These are phyloP conservation scores for Drosophila varians DNA, from an alignment of 1,140 invertebrate genomes.

Conservation along the genomic window DNA sequence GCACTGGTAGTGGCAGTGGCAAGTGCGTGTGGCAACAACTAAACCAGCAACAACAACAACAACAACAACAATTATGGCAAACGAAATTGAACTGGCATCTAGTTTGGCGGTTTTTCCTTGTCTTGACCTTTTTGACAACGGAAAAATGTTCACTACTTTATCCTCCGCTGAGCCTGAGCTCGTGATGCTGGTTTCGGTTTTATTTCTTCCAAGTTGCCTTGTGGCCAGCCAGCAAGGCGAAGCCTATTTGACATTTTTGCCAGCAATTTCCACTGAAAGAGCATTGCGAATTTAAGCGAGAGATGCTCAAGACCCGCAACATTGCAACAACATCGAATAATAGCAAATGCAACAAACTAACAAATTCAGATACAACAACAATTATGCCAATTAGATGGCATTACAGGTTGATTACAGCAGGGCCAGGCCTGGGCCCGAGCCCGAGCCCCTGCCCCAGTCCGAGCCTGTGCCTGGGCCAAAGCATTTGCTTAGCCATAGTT, in stretches of 20 bases:
- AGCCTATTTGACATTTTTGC: slow-evolving; percentile 80
- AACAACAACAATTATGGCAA: slow-evolving; percentile 6
- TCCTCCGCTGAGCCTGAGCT: slow-evolving; percentile 62
- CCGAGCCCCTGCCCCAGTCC: too few relatives aligned
- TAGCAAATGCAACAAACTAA: slow-evolving; percentile 18
- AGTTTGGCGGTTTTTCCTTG: slow-evolving; percentile 61
- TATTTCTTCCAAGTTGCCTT: slow-evolving; percentile 50
- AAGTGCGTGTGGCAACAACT: slow-evolving; percentile 50
- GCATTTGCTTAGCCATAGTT: slow-evolving; percentile 46
- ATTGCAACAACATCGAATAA: slow-evolving; percentile 37
- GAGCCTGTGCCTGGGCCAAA: slow-evolving; percentile 14
- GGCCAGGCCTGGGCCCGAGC: slow-evolving; percentile 24
- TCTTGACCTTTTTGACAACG: slow-evolving; percentile 76
- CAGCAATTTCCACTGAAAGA: slow-evolving; percentile 74
- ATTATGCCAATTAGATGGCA: slow-evolving; percentile 78
- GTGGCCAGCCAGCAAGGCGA: slow-evolving; percentile 51
- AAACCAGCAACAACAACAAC: too few relatives aligned
- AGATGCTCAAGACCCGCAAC: slow-evolving; percentile 42
- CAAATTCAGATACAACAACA: slow-evolving; percentile 47
- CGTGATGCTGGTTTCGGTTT: slow-evolving; percentile 71
- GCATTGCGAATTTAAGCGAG: slow-evolving; percentile 55
- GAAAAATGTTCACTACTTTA: slow-evolving; percentile 74
- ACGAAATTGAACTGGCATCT: slow-evolving; percentile 44
- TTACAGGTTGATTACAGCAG: slow-evolving; percentile 74
- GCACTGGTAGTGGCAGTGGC: slow-evolving; percentile 15